phyloP scores from a whole-genome alignment of 2,888 invertebrate species.

The Tineola bisselliella region DNA sequence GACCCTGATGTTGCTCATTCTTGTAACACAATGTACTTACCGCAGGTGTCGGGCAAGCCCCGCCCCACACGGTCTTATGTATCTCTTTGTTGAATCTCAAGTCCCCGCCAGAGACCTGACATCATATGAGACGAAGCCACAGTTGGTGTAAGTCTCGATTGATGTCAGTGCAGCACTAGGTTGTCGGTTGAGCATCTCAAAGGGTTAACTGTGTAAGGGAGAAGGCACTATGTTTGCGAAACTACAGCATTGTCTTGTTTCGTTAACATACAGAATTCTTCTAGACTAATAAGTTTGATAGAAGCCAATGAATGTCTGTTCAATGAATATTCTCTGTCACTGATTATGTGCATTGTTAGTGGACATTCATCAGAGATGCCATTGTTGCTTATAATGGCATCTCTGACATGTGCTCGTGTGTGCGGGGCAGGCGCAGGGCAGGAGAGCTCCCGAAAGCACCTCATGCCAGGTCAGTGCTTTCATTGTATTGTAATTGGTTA shows the following conservation, averaged over 20 bases:
- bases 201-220: constrained; percentile 41
- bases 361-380: no score
- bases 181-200: constrained; percentile 30
- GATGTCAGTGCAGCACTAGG: not conserved
- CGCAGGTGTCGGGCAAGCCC: not conserved
- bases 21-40: no score
- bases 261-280: constrained; percentile 51
- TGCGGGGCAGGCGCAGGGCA: not conserved
- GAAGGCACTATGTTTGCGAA: constrained; percentile 52
- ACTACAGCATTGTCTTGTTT: constrained; percentile 22
- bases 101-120: not conserved
- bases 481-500: not conserved
- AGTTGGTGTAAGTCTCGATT: not conserved
- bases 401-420: not conserved
- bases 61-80: not conserved
- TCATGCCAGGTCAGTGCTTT: not conserved
- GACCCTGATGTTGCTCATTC: no score
- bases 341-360: no score
- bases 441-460: not conserved
- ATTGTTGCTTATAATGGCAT: no score
- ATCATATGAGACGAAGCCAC: not conserved
- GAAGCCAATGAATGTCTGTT: not conserved
- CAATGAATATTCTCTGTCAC: no score
- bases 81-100: not conserved
- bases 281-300: constrained; percentile 39